Evolutionary conservation across 2,113 vertebrate genomes (phyloP), one percentile per base, ranked within the genome.

Genomic region (Petrocephalus zakoni): DNA sequence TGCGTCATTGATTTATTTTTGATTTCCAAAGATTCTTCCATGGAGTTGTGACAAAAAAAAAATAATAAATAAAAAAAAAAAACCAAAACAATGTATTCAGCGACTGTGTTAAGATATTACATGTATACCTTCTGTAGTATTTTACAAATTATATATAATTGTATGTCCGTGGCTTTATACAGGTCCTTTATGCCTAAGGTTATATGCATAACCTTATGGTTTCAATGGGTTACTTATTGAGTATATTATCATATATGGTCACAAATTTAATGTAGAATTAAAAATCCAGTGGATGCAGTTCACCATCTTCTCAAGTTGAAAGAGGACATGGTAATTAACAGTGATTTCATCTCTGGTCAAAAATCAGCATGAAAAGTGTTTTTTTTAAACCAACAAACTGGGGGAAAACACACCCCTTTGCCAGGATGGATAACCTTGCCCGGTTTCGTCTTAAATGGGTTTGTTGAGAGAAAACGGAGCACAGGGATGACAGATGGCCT

Each of bases 381-480:
- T 49, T 56, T 37, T 64, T 64, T 25, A 25, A 25, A 8, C 21
- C 10, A 47, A 25, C 52, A 86, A 75, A n/a, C 51, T 89, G 42
- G 21, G 11, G 19, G 11, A 47, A 22, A 51, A 22, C 19, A 85
- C 8, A 46, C 58, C 22, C 42, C 34, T 34, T 64, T 87, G 21
- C 47, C 34, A 3, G 61, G 37, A 17, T 86, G 88, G 19, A 75
- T 85, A 86, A 46, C 42, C 85, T 75, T 81, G 29, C 37, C 34
- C 25, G 56, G 58, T 51, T 89, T 81, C 56, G 86, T 68, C 85
- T 49, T 53, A 89, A 85, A 89, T 61, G 52, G 72, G 64, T 61
- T 89, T 87, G 37, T 78, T 34, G 34, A 13, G 25, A 52, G 53
- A 49, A 81, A 87, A 29, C n/a, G 42, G 85, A 82, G 49, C 58